These are phyloP conservation scores for Temnopleurus reevesii DNA, from an alignment of 53 echinoderm and acorn worm genomes.

Conservation along the genomic window DNA sequence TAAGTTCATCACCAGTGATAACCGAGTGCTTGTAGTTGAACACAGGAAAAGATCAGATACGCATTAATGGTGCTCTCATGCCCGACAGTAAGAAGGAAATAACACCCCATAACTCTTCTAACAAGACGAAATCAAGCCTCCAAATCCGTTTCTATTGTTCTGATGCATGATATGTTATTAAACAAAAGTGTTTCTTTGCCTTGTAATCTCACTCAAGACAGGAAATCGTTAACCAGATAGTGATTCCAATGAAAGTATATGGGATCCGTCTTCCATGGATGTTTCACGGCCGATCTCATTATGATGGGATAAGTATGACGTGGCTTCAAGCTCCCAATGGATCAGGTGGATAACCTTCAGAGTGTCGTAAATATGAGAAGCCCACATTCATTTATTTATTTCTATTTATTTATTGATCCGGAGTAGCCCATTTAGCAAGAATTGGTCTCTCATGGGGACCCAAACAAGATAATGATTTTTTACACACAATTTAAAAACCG, in stretches of 20 bases:
- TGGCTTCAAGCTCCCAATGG: not conserved
- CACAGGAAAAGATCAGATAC: slow-evolving; percentile 8
- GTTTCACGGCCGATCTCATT: too few species aligned
- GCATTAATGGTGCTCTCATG: not conserved
- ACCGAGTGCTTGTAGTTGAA: not conserved
- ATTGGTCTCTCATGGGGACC: not conserved
- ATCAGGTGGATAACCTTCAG: not conserved
- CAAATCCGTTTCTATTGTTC: not conserved
- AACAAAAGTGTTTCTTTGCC: not conserved
- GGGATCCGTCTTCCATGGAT: too few species aligned
- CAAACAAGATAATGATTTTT: not conserved
- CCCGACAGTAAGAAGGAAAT: not conserved
- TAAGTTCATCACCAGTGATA: not conserved
- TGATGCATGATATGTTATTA: not conserved
- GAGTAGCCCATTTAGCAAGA: too few species aligned
- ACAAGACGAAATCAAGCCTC: not conserved
- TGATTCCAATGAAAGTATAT: too few species aligned
- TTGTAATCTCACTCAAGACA: not conserved
- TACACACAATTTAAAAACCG: not conserved
- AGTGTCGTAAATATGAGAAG: not conserved
- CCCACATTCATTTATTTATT: too few species aligned
- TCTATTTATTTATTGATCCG: too few species aligned
- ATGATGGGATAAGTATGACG: not conserved
- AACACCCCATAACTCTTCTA: not conserved
- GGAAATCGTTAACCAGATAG: too few species aligned